Conservation (phyloP, 2,113 vertebrate genomes). For the Microtus montanus region DNA sequence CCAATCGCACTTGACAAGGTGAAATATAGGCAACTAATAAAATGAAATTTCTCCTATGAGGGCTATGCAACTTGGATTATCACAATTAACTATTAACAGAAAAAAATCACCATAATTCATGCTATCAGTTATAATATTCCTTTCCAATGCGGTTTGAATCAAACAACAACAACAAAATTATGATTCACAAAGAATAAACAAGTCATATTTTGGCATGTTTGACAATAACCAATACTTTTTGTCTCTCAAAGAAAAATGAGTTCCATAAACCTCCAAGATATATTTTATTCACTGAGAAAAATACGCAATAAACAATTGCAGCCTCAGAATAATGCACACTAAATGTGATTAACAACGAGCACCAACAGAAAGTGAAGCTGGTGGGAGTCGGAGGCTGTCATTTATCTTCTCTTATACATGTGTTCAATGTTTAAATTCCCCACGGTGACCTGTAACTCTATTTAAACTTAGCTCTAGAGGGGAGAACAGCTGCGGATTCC, state of each 20-base stretch:
- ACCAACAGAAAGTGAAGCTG: conserved; percentile 29
- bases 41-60: conserved; percentile 45
- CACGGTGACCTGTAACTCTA: conserved; percentile 25
- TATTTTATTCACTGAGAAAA: conserved; percentile 57
- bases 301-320: conserved; percentile 45
- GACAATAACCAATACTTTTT: conserved; percentile 53
- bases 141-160: conserved; percentile 32
- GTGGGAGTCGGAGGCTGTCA: background rate
- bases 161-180: conserved; percentile 53
- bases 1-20: background rate
- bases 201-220: conserved; percentile 25
- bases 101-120: conserved; percentile 51
- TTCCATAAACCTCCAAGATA: conserved; percentile 64
- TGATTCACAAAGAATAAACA: conserved; percentile 53
- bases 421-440: conserved; percentile 57
- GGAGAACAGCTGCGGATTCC: conserved; percentile 40
- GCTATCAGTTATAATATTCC: conserved; percentile 23
- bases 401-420: conserved; percentile 50
- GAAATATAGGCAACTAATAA: conserved; percentile 57
- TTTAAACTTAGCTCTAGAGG: conserved; percentile 53
- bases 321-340: conserved; percentile 55
- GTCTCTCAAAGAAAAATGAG: conserved; percentile 54
- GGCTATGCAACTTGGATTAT: conserved; percentile 12
- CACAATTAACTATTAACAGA: conserved; percentile 49
- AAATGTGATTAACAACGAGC: conserved; percentile 47